Conservation (phyloP, 2,797 vertebrate genomes). For the Rachycentron canadum region DNA sequence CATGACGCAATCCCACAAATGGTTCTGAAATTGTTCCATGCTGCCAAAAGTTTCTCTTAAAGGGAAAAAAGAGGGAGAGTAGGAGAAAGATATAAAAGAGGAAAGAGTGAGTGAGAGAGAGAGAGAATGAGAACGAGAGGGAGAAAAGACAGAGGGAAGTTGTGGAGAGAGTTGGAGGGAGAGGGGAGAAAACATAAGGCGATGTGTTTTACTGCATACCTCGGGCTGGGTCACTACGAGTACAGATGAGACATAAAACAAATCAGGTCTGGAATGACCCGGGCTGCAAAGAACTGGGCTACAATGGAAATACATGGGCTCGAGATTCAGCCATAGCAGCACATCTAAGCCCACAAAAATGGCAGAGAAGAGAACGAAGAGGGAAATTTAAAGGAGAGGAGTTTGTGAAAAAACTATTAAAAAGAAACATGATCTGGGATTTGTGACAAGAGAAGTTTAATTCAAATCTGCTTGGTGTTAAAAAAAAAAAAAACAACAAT, state of each 20-base stretch:
- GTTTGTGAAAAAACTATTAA: not conserved
- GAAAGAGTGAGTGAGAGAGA: constrained; percentile 29
- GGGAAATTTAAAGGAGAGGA: not conserved
- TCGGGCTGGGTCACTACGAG: constrained; percentile 81
- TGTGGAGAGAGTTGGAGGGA: constrained; percentile 38
- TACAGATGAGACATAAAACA: constrained; percentile 85
- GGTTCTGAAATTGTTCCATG: constrained; percentile 76
- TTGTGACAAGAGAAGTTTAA: constrained; percentile 8
- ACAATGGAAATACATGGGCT: constrained; percentile 60
- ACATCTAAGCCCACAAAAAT: constrained; percentile 31
- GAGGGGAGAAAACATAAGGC: constrained; percentile 69
- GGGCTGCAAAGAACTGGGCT: constrained; percentile 52
- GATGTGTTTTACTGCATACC: constrained; percentile 81
- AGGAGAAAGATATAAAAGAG: constrained; percentile 37
- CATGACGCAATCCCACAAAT: constrained; percentile 80
- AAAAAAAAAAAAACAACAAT: constrained; percentile 8
- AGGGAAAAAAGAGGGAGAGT: constrained; percentile 29
- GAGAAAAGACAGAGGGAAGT: constrained; percentile 24
- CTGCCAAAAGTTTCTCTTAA: constrained; percentile 75
- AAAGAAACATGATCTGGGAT: constrained; percentile 33
- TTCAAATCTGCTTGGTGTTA: constrained; percentile 16
- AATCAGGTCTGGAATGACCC: constrained; percentile 79
- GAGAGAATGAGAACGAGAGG: not conserved
- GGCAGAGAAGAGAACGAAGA: not conserved
- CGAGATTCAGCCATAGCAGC: constrained; percentile 53